Conservation (phyloP, 2,888 invertebrate species). For the Meta bourneti region DNA sequence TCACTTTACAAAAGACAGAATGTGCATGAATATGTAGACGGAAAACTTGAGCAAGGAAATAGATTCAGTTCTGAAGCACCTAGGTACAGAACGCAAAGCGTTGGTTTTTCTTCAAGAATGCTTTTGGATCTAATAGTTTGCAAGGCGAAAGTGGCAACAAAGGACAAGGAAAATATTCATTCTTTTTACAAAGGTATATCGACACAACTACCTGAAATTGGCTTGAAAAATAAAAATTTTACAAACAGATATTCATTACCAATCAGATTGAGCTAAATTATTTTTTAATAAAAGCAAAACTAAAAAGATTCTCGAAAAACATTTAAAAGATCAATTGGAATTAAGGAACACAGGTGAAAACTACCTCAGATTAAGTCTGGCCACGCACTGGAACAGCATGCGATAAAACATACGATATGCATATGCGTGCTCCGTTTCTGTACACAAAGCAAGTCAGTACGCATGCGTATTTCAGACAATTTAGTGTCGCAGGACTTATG, state of each 20-base stretch:
- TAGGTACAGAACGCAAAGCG: constrained; percentile 54
- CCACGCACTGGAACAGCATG: too few relatives aligned
- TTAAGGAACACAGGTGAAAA: too few relatives aligned
- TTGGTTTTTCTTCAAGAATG: constrained; percentile 33
- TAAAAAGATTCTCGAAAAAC: too few relatives aligned
- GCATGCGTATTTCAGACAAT: too few relatives aligned
- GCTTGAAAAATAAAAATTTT: background rate
- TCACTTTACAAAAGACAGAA: constrained; percentile 58
- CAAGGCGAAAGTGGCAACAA: background rate
- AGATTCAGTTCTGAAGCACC: constrained; percentile 63
- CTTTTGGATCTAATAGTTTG: constrained; percentile 3
- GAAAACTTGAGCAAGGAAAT: constrained; percentile 67
- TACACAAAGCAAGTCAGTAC: too few relatives aligned
- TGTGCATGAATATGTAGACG: constrained; percentile 52
- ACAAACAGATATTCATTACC: background rate
- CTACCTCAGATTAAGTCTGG: too few relatives aligned
- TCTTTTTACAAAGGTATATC: background rate
- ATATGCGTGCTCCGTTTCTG: too few relatives aligned
- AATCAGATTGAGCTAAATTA: too few relatives aligned
- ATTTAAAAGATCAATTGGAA: too few relatives aligned
- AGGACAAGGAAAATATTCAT: background rate
- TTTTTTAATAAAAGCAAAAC: too few relatives aligned
- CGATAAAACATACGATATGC: too few relatives aligned
- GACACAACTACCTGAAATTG: background rate
- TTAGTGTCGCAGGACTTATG: too few relatives aligned